Conservation (phyloP, 2,888 invertebrate genomes). For the Operophtera brumata region DNA sequence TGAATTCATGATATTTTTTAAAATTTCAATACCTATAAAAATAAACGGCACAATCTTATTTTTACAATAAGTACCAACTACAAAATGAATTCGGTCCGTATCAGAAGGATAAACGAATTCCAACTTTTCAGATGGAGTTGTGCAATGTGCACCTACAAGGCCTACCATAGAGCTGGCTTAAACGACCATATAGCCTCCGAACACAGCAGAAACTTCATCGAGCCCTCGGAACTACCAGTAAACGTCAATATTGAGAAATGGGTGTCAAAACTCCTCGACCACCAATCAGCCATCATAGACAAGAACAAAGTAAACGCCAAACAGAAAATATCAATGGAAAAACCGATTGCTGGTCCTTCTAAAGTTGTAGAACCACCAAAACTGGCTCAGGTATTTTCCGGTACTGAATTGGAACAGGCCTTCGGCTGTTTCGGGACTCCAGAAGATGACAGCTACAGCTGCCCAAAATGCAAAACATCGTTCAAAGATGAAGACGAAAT, state of each 20-base stretch:
- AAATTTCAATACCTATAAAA: too few species aligned
- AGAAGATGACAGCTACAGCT: constrained; percentile 45
- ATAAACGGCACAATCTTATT: too few species aligned
- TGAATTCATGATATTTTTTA: too few species aligned
- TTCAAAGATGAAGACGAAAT: constrained; percentile 50
- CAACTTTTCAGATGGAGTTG: constrained; percentile 79
- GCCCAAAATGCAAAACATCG: constrained; percentile 58
- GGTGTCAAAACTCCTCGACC: constrained; percentile 63
- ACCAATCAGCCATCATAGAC: constrained; percentile 54
- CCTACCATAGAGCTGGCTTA: constrained; percentile 78
- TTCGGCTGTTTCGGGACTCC: constrained; percentile 61
- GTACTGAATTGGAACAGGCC: constrained; percentile 46
- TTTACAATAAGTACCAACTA: too few species aligned
- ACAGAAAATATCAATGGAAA: constrained; percentile 44
- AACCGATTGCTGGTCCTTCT: constrained; percentile 20
- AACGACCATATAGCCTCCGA: constrained; percentile 76
- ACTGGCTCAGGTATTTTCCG: constrained; percentile 8
- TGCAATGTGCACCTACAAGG: constrained; percentile 78
- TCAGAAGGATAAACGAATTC: too few species aligned
- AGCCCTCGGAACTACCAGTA: constrained; percentile 62
- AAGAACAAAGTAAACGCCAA: constrained; percentile 47
- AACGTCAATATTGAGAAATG: constrained; percentile 76
- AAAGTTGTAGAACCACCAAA: constrained; percentile 13
- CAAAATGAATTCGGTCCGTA: too few species aligned
- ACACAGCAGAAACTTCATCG: constrained; percentile 57